phyloP scores from a whole-genome alignment of 2,888 invertebrate species.

The Cephus pulcher region DNA sequence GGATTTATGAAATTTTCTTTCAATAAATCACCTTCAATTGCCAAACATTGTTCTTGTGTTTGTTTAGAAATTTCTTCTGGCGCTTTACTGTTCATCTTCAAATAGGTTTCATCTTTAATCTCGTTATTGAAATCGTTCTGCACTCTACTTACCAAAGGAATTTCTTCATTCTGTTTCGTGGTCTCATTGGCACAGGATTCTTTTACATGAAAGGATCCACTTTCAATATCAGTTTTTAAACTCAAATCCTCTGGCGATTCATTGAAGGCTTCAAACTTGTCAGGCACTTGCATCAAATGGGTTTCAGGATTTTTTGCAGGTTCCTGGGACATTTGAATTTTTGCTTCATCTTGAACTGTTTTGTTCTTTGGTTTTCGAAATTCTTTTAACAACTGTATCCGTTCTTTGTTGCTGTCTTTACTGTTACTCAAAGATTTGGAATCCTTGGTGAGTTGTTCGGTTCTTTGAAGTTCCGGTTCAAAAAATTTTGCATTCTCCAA shows the following conservation, averaged over 20 bases:
- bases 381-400: slow-evolving; percentile 38
- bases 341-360: neutral
- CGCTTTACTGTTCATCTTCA: neutral
- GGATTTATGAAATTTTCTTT: neutral
- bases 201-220: neutral
- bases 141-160: neutral
- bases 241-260: neutral
- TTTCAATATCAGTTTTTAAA: neutral
- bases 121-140: neutral
- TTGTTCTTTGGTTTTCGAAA: slow-evolving; percentile 29
- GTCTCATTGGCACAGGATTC: neutral
- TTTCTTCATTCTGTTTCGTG: neutral
- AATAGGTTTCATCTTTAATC: neutral
- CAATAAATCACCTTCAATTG: neutral
- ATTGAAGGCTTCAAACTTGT: neutral
- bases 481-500: slow-evolving; percentile 18
- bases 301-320: neutral
- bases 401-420: slow-evolving; percentile 29
- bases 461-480: slow-evolving; percentile 10
- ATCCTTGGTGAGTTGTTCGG: neutral
- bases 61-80: neutral
- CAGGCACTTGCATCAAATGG: neutral
- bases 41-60: neutral
- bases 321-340: slow-evolving; percentile 3
- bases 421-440: slow-evolving; percentile 19